Percentiles rank a stretch among this genome's conserved stretches.
These are phyloP conservation scores for Ia io DNA, from an alignment of 2,113 vertebrate species.

Conservation along the genomic window DNA sequence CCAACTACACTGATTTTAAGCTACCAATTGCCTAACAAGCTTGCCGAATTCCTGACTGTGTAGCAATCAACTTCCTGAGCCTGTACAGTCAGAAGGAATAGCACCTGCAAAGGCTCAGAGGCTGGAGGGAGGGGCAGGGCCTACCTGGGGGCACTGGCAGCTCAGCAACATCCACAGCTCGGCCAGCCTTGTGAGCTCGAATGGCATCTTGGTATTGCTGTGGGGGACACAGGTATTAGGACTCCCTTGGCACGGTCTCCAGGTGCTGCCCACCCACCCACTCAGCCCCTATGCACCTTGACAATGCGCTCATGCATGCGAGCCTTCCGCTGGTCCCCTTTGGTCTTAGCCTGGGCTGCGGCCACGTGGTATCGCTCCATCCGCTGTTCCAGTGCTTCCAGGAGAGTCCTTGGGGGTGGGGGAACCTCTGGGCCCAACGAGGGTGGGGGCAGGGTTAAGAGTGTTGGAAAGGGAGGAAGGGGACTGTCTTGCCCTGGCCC, in stretches of 20 bases:
- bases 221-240: not conserved
- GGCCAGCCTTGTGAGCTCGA: constrained; percentile 88
- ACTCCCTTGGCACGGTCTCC: not conserved
- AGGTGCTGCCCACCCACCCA: fast-evolving
- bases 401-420: constrained; percentile 82
- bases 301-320: constrained; percentile 94
- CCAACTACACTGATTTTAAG: not conserved
- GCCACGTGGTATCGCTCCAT: constrained; percentile 90
- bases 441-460: not conserved
- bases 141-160: constrained; percentile 93
- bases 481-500: not conserved
- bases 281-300: constrained; percentile 81
- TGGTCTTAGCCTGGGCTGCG: constrained; percentile 87
- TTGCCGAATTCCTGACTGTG: not conserved
- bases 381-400: constrained; percentile 91
- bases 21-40: not conserved
- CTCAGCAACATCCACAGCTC: constrained; percentile 85
- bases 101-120: not conserved
- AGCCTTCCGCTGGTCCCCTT: constrained; percentile 91
- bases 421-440: constrained; percentile 68
- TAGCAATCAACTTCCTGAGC: not conserved
- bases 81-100: fast-evolving
- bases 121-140: fast-evolving
- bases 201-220: constrained; percentile 96
- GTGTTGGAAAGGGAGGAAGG: not conserved